Percentiles rank a stretch among this genome's conserved stretches.
These are phyloP conservation scores for Meteorus cinctellus DNA, from an alignment of 2,888 invertebrate species.

Conservation along the genomic window DNA sequence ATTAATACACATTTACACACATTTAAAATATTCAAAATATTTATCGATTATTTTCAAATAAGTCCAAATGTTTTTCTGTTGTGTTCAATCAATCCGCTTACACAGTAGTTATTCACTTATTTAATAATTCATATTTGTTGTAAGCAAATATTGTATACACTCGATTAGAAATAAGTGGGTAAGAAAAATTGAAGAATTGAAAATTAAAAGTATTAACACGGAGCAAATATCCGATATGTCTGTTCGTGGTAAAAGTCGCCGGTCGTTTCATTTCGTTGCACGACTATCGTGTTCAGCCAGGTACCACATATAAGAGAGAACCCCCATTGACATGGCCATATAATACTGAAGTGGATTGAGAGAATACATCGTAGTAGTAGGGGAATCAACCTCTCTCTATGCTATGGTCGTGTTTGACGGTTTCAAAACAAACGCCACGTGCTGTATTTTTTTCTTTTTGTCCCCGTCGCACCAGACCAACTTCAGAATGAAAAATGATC, in stretches of 20 bases:
- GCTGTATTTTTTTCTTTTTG: constrained; percentile 47
- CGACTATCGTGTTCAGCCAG: constrained; percentile 13
- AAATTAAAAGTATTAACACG: background rate
- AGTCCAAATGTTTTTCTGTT: background rate
- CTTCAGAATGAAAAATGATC: background rate
- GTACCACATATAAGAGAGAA: constrained; percentile 44
- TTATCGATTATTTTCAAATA: background rate
- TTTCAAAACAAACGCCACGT: constrained; percentile 62
- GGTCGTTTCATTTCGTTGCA: constrained; percentile 45
- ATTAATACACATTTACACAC: background rate
- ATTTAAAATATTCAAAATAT: background rate
- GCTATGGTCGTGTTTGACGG: constrained; percentile 39
- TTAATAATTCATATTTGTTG: no score
- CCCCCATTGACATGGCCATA: constrained; percentile 35
- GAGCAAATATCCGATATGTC: constrained; percentile 38
- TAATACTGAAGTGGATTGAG: constrained; percentile 24
- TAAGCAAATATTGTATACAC: no score
- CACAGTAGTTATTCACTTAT: no score
- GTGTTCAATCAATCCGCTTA: background rate
- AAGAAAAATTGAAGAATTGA: background rate
- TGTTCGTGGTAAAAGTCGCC: constrained; percentile 51
- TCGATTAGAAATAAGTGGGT: background rate
- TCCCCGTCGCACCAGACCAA: background rate
- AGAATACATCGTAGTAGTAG: background rate
- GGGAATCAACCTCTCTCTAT: constrained; percentile 43